Conservation (phyloP, 1,140 invertebrate genomes). For the Scaptodrosophila lebanonensis region DNA sequence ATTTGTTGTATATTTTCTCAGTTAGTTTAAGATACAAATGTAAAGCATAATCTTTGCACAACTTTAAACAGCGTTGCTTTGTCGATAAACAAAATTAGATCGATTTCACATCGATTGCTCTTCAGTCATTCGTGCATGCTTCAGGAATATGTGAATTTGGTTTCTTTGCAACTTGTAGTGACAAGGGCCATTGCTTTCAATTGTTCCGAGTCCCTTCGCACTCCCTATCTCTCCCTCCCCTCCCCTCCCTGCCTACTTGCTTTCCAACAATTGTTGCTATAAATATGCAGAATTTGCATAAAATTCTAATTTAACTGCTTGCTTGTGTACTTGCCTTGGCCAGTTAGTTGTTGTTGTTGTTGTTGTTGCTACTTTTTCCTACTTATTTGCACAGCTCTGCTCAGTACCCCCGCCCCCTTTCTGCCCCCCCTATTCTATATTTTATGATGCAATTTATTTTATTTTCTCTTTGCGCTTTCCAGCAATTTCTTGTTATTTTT, state of each 20-base stretch:
- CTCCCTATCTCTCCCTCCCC: constrained; percentile 3
- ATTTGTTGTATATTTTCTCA: too few species aligned
- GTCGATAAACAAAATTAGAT: too few species aligned
- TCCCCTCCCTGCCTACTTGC: neutral
- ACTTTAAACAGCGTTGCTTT: too few species aligned
- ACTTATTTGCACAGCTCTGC: constrained; percentile 26
- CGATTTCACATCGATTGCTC: too few species aligned
- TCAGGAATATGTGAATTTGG: too few species aligned
- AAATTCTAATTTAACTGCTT: constrained; percentile 71
- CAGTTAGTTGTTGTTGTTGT: constrained; percentile 20
- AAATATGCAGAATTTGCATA: constrained; percentile 68
- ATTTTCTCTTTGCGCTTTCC: constrained; percentile 59
- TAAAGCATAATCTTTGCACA: too few species aligned
- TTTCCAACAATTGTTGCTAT: constrained; percentile 42
- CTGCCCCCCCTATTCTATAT: constrained; percentile 25
- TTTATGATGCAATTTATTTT: constrained; percentile 75
- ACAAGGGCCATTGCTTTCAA: too few species aligned
- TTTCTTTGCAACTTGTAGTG: too few species aligned
- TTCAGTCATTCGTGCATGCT: too few species aligned
- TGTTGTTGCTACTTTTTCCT: constrained; percentile 18
- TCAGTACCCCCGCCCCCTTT: neutral
- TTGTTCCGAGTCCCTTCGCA: too few species aligned
- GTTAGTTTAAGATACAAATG: too few species aligned
- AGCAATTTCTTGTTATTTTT: constrained; percentile 69
- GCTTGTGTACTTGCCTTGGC: too few species aligned